Base-by-base conservation (phyloP, 2,888 invertebrate genomes). In the Operophtera brumata region DNA sequence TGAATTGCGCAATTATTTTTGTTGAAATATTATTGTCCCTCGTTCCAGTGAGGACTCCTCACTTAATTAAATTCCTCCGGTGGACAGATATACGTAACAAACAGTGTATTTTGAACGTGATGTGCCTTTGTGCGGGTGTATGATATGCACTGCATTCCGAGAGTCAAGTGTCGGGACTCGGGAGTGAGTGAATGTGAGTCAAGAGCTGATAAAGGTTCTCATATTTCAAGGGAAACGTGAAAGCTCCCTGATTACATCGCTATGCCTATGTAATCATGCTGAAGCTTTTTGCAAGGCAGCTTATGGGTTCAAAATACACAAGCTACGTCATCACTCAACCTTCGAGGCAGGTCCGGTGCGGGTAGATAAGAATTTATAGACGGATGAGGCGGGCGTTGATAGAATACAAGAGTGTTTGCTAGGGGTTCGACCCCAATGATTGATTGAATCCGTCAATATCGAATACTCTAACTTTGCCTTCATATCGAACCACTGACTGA, bases 311-410 rank as follows among this genome's bases (percentile, higher is more conserved):
- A 70, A 67, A 69, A 72, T 71, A 78, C 69, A 76, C 76, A 78
- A 77, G 82, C 82, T 72, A 73, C 76, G 80, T 85, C 84, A 85
- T 85, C 81, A 77, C 78, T 84, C 83, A 86, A 75, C 76, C 74
- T 75, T 76, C 67, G 66, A 73, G 74, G 71, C 69, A 71, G 74
- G 74, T 71, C 73, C 75, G 73, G 74, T 74, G 75, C 71, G 77
- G 76, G 69, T 69, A 80, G 83, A 84, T 85, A 84, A 84, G 82
- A 82, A 84, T 86, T 84, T 84, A 82, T 83, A 82, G 82, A 81
- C 77, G 82, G 82, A 82, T 80, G 79, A 79, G 79, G 65, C 70
- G 69, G 67, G 77, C 77, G 80, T 76, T 78, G 80, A 84, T 84
- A 82, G 82, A 86, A 87, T 85, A 81, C 79, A 78, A 62, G 77